Evolutionary conservation across 2,797 vertebrate genomes (phyloP).

Genomic region (Triplophysa yarkandensis): DNA sequence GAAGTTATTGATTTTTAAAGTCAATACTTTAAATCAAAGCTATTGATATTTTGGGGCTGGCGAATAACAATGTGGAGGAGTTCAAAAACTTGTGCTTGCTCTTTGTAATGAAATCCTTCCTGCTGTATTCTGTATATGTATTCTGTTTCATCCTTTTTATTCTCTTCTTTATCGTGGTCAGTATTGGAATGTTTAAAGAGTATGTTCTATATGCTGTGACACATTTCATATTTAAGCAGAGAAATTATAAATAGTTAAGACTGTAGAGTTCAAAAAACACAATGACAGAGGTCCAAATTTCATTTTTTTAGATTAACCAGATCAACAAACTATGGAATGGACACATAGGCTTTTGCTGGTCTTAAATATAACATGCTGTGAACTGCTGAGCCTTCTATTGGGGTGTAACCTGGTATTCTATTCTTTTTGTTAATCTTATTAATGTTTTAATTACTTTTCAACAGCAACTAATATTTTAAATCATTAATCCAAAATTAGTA

Average conservation of each 20-base stretch:
- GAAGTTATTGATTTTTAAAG: constrained; percentile 13
- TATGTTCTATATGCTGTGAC: constrained; percentile 15
- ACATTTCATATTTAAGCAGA: not conserved
- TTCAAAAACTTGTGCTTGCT: constrained; percentile 38
- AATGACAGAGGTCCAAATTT: not conserved
- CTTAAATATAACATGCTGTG: too few relatives aligned
- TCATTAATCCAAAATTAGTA: too few relatives aligned
- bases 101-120: constrained; percentile 6
- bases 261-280: not conserved
- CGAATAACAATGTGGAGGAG: constrained; percentile 18
- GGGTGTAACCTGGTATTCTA: too few relatives aligned
- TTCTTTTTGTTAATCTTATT: too few relatives aligned
- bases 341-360: too few relatives aligned
- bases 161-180: constrained; percentile 2
- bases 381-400: too few relatives aligned
- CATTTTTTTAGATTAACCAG: not conserved
- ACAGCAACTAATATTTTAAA: too few relatives aligned
- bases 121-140: not conserved
- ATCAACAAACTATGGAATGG: constrained; percentile 15
- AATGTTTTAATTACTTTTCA: too few relatives aligned
- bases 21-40: not conserved
- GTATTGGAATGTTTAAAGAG: constrained; percentile 18
- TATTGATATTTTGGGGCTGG: constrained; percentile 26
- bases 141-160: constrained; percentile 17
- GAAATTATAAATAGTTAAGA: not conserved